Conservation (phyloP, 2,888 invertebrate genomes). For the Coecobrya sp. region DNA sequence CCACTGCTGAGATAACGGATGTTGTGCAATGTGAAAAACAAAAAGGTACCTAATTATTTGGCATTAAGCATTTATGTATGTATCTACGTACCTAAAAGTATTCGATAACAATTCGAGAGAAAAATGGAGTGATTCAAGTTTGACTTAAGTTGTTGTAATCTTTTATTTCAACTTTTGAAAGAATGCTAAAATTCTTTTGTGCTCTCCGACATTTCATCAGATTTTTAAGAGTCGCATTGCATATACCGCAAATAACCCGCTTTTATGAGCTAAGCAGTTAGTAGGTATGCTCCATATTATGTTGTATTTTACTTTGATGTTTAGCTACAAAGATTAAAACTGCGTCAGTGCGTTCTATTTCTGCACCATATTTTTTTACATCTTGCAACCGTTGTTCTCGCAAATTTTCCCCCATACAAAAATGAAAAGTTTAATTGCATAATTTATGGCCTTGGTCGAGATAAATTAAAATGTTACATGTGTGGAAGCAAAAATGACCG, state of each 20-base stretch:
- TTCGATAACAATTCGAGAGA: slow-evolving; percentile 30
- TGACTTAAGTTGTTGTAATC: background rate
- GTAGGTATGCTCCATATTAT: background rate
- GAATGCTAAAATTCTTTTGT: slow-evolving; percentile 20
- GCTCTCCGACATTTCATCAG: background rate
- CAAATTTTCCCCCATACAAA: background rate
- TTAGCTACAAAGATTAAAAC: slow-evolving; percentile 18
- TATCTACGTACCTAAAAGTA: background rate
- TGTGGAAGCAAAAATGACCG: background rate
- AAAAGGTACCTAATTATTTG: slow-evolving; percentile 31
- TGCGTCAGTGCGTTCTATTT: slow-evolving; percentile 12
- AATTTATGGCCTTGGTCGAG: background rate
- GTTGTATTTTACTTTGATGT: slow-evolving; percentile 29
- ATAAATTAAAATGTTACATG: slow-evolving; percentile 2
- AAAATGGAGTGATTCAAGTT: background rate
- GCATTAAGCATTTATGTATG: background rate
- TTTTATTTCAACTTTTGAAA: background rate
- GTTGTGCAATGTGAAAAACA: slow-evolving; percentile 11
- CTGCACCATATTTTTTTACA: background rate
- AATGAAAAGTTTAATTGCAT: background rate
- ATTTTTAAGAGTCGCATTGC: slow-evolving; percentile 4
- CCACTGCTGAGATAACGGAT: background rate
- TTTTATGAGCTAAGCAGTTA: background rate
- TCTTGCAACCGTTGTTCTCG: background rate
- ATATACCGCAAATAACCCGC: slow-evolving; percentile 25